Evolutionary conservation across 2,797 vertebrate genomes (phyloP).

Genomic region (Melanotaenia nigrans): DNA sequence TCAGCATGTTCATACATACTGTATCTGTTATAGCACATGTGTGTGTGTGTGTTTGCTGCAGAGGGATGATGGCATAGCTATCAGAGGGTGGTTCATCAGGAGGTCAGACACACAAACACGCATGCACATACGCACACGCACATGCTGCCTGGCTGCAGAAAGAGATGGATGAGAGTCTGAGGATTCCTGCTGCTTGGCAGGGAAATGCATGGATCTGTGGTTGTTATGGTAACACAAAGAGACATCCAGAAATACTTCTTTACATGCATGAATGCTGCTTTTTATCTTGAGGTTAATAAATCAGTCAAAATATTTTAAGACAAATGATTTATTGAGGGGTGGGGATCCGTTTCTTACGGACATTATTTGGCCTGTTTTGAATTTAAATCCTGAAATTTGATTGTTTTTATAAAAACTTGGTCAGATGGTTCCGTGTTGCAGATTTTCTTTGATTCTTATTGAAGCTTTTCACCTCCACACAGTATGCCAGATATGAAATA

Average conservation of each 20-base stretch:
- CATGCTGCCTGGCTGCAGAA: constrained; percentile 40
- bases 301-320: constrained; percentile 34
- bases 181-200: constrained; percentile 65
- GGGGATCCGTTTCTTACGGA: too few relatives aligned
- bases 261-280: constrained; percentile 25
- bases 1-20: constrained; percentile 57
- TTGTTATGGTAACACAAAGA: constrained; percentile 49
- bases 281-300: constrained; percentile 48
- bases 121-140: constrained; percentile 32
- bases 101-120: constrained; percentile 59
- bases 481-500: too few relatives aligned
- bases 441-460: too few relatives aligned
- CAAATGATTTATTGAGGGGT: too few relatives aligned
- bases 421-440: too few relatives aligned
- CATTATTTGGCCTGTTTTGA: too few relatives aligned
- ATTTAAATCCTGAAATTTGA: too few relatives aligned
- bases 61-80: constrained; percentile 55
- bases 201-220: constrained; percentile 52
- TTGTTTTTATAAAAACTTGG: too few relatives aligned
- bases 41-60: constrained; percentile 13
- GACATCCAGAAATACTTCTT: constrained; percentile 4
- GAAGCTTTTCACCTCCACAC: too few relatives aligned
- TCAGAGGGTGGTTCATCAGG: constrained; percentile 65
- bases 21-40: constrained; percentile 48
- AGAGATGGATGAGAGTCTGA: constrained; percentile 64